Evolutionary conservation across 2,113 vertebrate species (phyloP).

Genomic region (Gallinago paraguaiae): DNA sequence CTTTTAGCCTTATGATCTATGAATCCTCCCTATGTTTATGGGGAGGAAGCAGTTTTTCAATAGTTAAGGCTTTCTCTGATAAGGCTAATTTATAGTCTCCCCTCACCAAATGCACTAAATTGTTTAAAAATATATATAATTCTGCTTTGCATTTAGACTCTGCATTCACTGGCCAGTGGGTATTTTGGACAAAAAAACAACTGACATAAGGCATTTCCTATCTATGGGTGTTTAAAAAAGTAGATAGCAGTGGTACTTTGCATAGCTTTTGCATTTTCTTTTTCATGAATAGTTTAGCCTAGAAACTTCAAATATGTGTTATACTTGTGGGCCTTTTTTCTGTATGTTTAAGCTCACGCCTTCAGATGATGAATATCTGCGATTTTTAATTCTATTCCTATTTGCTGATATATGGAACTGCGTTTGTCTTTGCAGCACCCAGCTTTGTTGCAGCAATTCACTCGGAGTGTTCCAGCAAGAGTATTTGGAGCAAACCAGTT

Average conservation of each 20-base stretch:
- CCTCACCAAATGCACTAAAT: background rate
- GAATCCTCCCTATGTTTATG: background rate
- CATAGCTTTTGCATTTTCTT: background rate
- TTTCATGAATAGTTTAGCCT: background rate
- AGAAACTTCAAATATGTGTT: background rate
- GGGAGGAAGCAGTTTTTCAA: conserved; percentile 29
- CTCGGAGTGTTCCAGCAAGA: background rate
- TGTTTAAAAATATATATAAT: background rate
- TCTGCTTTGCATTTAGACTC: background rate
- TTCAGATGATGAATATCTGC: background rate
- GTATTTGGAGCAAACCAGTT: background rate
- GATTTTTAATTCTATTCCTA: background rate
- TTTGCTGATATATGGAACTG: background rate
- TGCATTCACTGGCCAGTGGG: background rate
- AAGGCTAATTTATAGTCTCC: background rate
- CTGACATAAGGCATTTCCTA: background rate
- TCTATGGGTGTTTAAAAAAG: background rate
- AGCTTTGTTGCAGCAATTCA: background rate
- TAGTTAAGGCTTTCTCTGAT: background rate
- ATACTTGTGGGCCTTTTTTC: rapidly evolving
- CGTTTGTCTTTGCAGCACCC: background rate
- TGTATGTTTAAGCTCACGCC: background rate
- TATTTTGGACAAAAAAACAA: background rate
- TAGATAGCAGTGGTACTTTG: background rate
- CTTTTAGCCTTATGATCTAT: background rate